Conservation (phyloP, 2,888 invertebrate genomes). For the Rhyacophila evoluta region DNA sequence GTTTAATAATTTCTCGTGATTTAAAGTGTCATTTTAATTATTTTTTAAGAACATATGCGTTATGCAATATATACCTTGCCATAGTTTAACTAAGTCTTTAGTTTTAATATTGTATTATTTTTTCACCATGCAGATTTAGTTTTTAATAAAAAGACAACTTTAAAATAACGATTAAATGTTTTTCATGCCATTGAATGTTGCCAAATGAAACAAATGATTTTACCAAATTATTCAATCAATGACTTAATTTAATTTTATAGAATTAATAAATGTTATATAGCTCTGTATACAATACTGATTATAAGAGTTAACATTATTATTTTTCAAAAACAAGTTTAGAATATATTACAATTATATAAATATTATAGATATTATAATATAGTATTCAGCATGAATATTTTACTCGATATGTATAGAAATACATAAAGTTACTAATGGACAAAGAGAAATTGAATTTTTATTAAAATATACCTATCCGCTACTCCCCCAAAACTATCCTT, state of each 20-base stretch:
- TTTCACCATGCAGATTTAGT: background rate
- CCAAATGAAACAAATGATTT: background rate
- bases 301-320: conserved; percentile 52
- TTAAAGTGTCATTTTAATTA: background rate
- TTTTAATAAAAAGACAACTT: background rate
- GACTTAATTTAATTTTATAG: conserved; percentile 35
- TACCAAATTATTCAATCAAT: conserved; percentile 27
- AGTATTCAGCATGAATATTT: conserved; percentile 55
- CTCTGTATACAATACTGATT: conserved; percentile 48
- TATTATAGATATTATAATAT: conserved; percentile 50
- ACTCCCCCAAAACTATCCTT: too few relatives aligned
- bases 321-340: conserved; percentile 53
- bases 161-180: background rate
- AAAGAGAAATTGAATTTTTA: conserved; percentile 17
- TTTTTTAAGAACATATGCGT: too few relatives aligned
- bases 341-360: conserved; percentile 45
- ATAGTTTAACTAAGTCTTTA: background rate
- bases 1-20: background rate
- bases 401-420: conserved; percentile 53
- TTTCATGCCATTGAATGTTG: conserved; percentile 9
- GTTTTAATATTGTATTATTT: conserved; percentile 18
- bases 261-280: conserved; percentile 36
- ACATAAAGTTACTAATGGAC: conserved; percentile 46
- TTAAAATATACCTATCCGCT: background rate
- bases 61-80: conserved; percentile 1